Base-by-base conservation (phyloP, 64 coral and sea anemone species). In the Pocillopora verrucosa region DNA sequence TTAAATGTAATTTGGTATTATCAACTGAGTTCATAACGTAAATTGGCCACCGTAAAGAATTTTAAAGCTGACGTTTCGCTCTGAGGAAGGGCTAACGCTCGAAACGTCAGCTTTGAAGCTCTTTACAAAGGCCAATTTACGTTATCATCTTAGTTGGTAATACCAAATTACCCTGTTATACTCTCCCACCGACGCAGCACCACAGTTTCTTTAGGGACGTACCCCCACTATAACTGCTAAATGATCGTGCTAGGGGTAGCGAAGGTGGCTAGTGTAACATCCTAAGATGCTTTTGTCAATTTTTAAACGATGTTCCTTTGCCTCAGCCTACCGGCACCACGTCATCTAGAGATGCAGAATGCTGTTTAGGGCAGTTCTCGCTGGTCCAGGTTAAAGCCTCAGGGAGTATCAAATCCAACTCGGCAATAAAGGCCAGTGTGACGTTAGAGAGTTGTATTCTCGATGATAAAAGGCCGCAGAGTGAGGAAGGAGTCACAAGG, bases 401-500 rank as follows among this genome's bases (percentile, higher is more conserved):
- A 30, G 96, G 96, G 11, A 56, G 78, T 22, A 78, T 98, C 6
- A 92, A 64, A 65, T 92, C 90, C 26, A 92, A 90, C 76, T 89
- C 82, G 3, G 84, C 81, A 0, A 86, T 98, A 73, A 65, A 80
- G 22, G 87, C 93, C 60, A 76, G 34, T 19, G 93, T 94, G 22
- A 77, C 81, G 61, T 86, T 98, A 51, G 79, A 92, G 56, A 94
- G 80, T 13, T 94, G 93, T 56, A 82, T 87, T 61, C 87, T 98
- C 72, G 96, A 94, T 68, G 96, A 98, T 64, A 94, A 94, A 56
- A 94, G 96, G 79, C 96, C 90, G 13, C 87, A 89, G 36, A 90
- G 93, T 86, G 96, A 92, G 56, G 34, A 94, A 51, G 96, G 96
- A 75, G 93, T 98, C 16, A 90, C 93, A 19, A 92, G 92, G 96